Conservation (phyloP, 2,888 invertebrate genomes). For the Drosophila pseudotakahashii region DNA sequence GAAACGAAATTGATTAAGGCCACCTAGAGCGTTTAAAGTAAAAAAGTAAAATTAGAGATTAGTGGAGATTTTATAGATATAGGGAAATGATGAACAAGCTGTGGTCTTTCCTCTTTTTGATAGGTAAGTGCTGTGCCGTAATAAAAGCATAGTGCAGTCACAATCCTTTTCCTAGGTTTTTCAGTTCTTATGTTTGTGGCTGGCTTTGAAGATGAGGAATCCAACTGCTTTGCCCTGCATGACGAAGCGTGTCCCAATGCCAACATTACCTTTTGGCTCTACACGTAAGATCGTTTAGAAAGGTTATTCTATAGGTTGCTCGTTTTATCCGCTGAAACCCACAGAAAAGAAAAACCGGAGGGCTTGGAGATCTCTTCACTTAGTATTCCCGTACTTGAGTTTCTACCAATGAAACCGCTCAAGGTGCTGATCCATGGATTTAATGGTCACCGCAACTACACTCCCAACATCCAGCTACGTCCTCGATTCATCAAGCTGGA, state of each 20-base stretch:
- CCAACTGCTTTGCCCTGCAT: conserved; percentile 21
- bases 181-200: neutral
- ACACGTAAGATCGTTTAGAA: conserved; percentile 85
- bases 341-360: neutral
- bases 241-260: conserved; percentile 85
- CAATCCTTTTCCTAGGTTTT: neutral
- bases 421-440: conserved; percentile 88
- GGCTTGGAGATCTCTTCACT: neutral
- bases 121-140: neutral
- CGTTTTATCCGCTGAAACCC: no score
- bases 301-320: neutral
- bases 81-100: neutral
- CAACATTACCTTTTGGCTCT: conserved; percentile 87
- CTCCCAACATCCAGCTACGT: conserved; percentile 86
- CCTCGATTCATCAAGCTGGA: conserved; percentile 86
- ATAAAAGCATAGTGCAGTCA: neutral
- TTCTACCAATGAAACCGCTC: conserved; percentile 82
- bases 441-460: conserved; percentile 86
- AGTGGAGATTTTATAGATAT: neutral
- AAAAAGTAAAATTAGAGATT: neutral
- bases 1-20: conserved; percentile 14
- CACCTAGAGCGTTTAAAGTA: neutral
- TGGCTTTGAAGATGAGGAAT: conserved; percentile 9
- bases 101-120: conserved; percentile 13
- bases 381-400: neutral